These are phyloP conservation scores for Coenobita brevimanus DNA, from an alignment of 1,140 invertebrate species.

Conservation along the genomic window DNA sequence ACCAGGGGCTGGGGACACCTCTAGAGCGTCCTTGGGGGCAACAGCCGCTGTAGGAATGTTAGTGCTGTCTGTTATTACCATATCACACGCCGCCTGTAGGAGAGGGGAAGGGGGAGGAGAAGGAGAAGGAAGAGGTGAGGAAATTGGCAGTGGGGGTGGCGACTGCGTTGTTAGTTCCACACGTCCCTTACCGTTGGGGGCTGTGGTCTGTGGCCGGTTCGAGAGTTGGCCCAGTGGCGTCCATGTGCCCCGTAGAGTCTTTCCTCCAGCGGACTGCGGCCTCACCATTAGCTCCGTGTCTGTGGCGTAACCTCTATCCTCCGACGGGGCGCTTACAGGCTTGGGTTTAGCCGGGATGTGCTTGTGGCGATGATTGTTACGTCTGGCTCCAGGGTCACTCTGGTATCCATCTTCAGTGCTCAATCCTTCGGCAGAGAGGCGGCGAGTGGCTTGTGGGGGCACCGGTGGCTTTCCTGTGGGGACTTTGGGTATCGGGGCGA, in stretches of 20 bases:
- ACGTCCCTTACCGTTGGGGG: conserved; percentile 46
- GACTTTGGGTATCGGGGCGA: conserved; percentile 45
- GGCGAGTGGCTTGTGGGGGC: conserved; percentile 32
- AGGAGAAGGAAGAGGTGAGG: neutral
- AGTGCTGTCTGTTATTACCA: too few relatives aligned
- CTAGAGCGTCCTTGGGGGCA: too few relatives aligned
- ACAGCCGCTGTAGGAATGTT: too few relatives aligned
- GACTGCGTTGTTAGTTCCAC: conserved; percentile 53
- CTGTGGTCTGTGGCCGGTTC: neutral
- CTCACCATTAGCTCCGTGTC: conserved; percentile 43
- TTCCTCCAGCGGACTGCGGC: neutral
- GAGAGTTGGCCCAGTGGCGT: conserved; percentile 33
- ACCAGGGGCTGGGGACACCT: too few relatives aligned
- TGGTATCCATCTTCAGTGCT: conserved; percentile 58
- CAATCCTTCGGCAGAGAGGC: neutral
- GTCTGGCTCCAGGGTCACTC: conserved; percentile 61
- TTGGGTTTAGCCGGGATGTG: conserved; percentile 8
- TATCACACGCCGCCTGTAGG: too few relatives aligned
- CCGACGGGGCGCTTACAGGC: neutral
- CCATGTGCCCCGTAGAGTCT: conserved; percentile 42
- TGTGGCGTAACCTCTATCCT: conserved; percentile 55
- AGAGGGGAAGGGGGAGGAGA: neutral
- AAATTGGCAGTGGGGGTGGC: neutral
- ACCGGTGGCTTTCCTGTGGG: conserved; percentile 66
- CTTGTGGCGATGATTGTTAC: conserved; percentile 28